These are phyloP conservation scores for Musca domestica DNA, from an alignment of 1,140 invertebrate genomes.

Conservation along the genomic window DNA sequence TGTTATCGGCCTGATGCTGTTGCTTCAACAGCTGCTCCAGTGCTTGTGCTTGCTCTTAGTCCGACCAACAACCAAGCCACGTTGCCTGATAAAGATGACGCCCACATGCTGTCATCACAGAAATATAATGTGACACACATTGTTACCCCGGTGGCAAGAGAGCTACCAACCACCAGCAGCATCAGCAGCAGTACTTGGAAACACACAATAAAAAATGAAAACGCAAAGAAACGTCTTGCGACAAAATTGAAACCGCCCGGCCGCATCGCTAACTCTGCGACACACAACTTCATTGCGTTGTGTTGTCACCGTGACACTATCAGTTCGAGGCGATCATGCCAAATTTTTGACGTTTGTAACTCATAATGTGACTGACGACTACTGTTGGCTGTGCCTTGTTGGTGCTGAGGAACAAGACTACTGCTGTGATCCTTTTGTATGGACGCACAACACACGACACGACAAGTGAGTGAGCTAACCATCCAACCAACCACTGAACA, in stretches of 20 bases:
- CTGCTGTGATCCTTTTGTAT: background rate
- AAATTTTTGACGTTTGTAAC: conserved; percentile 22
- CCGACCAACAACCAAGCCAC: background rate
- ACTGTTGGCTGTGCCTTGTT: background rate
- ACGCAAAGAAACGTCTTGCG: background rate
- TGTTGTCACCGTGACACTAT: conserved; percentile 18
- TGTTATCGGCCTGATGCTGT: background rate
- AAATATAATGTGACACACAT: conserved; percentile 4
- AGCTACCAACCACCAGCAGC: background rate
- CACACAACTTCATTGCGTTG: conserved; percentile 21
- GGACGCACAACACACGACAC: background rate
- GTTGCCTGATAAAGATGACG: conserved; percentile 4
- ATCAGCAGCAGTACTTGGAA: background rate
- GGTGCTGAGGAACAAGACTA: background rate
- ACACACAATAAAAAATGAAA: background rate
- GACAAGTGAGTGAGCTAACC: no score
- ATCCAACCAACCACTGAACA: no score
- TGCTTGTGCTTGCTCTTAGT: background rate
- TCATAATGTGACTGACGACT: conserved; percentile 20
- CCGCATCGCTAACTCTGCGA: background rate
- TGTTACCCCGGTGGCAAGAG: background rate
- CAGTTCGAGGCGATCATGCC: conserved; percentile 11
- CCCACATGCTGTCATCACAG: conserved; percentile 18
- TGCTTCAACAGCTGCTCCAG: no score
- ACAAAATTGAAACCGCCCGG: background rate